phyloP scores from a whole-genome alignment of 2,797 vertebrate species.

The Prunella strophiata region DNA sequence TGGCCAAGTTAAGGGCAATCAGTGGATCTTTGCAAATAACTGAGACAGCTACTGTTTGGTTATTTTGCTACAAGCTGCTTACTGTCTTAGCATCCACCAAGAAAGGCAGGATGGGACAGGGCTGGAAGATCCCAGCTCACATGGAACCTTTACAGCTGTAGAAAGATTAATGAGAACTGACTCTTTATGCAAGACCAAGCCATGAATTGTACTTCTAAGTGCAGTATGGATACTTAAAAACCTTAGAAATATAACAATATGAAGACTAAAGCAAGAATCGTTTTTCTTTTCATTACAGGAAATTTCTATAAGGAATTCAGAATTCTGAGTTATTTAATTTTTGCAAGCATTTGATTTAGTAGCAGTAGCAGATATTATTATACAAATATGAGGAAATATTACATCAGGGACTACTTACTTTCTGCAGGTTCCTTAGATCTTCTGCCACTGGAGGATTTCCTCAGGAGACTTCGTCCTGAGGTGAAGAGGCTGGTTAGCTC shows the following conservation, averaged over 20 bases:
- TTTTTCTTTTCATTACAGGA: not conserved
- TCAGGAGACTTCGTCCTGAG: constrained; percentile 95
- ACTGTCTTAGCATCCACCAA: not conserved
- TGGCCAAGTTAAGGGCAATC: not conserved
- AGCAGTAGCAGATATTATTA: not conserved
- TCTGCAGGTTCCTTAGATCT: constrained; percentile 95
- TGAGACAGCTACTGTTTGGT: not conserved
- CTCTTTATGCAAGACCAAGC: not conserved
- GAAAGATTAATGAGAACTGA: not conserved
- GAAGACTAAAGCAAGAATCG: not conserved
- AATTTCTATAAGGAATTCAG: not conserved
- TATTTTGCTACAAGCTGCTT: not conserved
- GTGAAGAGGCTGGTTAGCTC: constrained; percentile 97
- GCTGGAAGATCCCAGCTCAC: not conserved
- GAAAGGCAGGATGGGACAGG: not conserved
- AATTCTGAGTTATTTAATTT: not conserved
- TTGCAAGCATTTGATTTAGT: not conserved
- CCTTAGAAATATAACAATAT: not conserved
- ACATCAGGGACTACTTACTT: constrained; percentile 86
- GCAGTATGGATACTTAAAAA: not conserved
- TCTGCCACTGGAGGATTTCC: constrained; percentile 93
- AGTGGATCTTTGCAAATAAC: not conserved
- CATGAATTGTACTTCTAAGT: not conserved
- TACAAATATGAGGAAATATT: not conserved
- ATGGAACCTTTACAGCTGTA: not conserved